phyloP scores from a whole-genome alignment of 2,113 vertebrate genomes.

The Callopanchax toddi region DNA sequence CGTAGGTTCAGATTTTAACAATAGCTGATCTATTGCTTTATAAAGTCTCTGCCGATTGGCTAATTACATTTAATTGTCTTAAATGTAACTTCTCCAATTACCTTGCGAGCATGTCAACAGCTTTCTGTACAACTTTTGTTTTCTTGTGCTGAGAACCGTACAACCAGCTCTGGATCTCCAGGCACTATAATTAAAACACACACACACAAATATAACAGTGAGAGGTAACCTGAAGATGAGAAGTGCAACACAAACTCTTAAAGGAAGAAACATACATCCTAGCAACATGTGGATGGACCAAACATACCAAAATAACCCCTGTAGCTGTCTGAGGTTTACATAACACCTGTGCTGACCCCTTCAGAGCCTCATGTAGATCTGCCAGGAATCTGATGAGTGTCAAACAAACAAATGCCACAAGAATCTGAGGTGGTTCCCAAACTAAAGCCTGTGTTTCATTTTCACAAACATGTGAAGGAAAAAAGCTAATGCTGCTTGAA shows the following conservation, averaged over 20 bases:
- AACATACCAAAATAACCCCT: conserved; percentile 74
- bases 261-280: conserved; percentile 57
- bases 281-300: conserved; percentile 61
- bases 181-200: conserved; percentile 64
- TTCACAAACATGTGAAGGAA: no score
- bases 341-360: conserved; percentile 55
- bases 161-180: conserved; percentile 77
- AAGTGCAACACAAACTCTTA: conserved; percentile 20
- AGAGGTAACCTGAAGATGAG: conserved; percentile 49
- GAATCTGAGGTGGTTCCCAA: conserved; percentile 5
- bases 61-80: no score
- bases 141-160: conserved; percentile 75
- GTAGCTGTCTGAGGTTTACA: conserved; percentile 46
- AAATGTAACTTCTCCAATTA: conserved; percentile 44
- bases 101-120: conserved; percentile 74
- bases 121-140: conserved; percentile 74
- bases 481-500: background rate
- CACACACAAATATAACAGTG: conserved; percentile 12
- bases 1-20: background rate
- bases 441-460: background rate
- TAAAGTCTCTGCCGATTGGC: background rate
- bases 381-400: conserved; percentile 22
- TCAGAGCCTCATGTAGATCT: conserved; percentile 15
- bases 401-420: conserved; percentile 12
- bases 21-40: no score